Base-by-base conservation (phyloP, 2,113 vertebrate genomes). In the Ptilorrhoa leucosticta region DNA sequence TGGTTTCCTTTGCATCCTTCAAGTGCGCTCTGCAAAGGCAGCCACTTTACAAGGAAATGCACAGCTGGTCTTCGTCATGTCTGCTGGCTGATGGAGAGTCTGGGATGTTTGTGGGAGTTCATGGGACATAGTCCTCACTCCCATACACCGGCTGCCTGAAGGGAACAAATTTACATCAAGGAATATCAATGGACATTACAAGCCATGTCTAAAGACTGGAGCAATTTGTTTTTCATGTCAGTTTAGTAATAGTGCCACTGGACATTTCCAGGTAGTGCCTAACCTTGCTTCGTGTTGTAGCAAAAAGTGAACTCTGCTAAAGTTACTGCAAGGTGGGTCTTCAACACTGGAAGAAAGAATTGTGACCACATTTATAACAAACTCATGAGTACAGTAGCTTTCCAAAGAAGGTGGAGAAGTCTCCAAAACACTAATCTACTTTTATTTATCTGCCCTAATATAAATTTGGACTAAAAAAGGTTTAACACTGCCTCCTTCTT, bases 401-500 rank as follows among this genome's bases (percentile, higher is more conserved):
- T 92, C 64, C n/a, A 61, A 81, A 85, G 58, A 86, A 87, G 63
- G 39, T 19, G 13, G 18, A 72, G n/a, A 78, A 70, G 42, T 44
- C 70, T 83, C 45, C 21, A 31, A 68, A 91, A 58, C 50, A 64
- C 47, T 28, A 54, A 85, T 64, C n/a, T 77, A 15, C 18, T 88
- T 94, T 37, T 60, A 83, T 93, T 76, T 95, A 57, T 85, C 72
- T 87, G 27, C 12, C 33, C 18, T 61, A 45, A 71, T 60, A 73
- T 19, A 77, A 82, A 89, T 83, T 90, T 93, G 73, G 30, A 76
- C 71, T 40, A 37, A 68, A 63, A 95, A 93, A 88, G 20, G 17
- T 94, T 96, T 90, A 93, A 83, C 37, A 27, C 37, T 47, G 50
- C 73, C 45, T 93, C 45, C 63, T 93, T 95, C 69, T 57, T 90